A percentile compares a stretch with the other conserved stretches of the same genome.
These are phyloP conservation scores for Pollenia angustigena DNA, from an alignment of 2,888 invertebrate genomes.

Conservation along the genomic window DNA sequence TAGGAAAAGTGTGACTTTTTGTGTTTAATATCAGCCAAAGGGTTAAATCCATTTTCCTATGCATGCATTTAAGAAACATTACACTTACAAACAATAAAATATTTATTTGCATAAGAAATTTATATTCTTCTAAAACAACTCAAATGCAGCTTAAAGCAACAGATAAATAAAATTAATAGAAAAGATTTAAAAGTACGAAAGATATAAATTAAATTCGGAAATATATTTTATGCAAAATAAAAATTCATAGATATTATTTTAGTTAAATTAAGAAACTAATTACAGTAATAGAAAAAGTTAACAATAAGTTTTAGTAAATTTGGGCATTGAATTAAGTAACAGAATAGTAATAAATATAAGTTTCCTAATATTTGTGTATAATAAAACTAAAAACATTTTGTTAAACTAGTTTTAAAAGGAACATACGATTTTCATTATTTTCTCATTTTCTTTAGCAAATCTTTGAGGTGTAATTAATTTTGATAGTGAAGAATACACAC, in stretches of 20 bases:
- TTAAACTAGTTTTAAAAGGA: no score
- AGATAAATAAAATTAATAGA: constrained; percentile 3
- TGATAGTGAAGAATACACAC: no score
- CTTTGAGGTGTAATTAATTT: no score
- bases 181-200: neutral
- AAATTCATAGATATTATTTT: neutral
- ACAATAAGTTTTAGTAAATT: no score
- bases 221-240: neutral
- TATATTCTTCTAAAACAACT: neutral
- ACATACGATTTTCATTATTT: no score
- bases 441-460: no score
- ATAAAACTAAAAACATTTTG: no score
- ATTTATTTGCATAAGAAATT: neutral
- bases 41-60: neutral
- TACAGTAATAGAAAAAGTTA: neutral
- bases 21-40: neutral
- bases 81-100: neutral
- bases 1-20: no score
- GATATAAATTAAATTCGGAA: constrained; percentile 10
- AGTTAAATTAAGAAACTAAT: neutral
- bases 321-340: no score
- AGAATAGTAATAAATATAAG: no score
- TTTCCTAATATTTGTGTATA: no score
- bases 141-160: neutral
- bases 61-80: neutral